Evolutionary conservation across 2,797 vertebrate species (phyloP).

Genomic region (Triplophysa bombifrons): DNA sequence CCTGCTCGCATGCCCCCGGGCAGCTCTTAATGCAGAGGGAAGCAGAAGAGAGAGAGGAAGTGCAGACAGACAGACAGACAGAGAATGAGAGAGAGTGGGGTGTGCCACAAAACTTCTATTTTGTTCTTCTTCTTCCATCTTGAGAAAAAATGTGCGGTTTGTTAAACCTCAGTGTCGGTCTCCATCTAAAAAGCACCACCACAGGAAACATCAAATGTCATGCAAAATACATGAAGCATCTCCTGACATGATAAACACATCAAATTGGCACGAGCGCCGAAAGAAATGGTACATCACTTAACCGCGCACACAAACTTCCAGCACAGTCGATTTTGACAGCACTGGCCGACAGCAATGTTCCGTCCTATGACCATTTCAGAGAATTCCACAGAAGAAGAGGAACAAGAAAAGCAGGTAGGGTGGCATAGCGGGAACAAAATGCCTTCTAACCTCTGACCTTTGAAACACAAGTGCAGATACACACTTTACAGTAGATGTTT

Average conservation of each 20-base stretch:
- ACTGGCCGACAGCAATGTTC: background rate
- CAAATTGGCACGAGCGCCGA: constrained; percentile 54
- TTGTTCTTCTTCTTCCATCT: constrained; percentile 31
- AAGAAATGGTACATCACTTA: constrained; percentile 10
- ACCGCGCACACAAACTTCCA: constrained; percentile 5
- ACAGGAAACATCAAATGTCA: constrained; percentile 64
- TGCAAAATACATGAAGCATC: constrained; percentile 72
- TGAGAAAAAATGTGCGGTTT: constrained; percentile 37
- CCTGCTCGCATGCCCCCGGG: constrained; percentile 70
- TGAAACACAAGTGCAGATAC: background rate
- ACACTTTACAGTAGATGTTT: constrained; percentile 3
- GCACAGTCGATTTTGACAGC: constrained; percentile 23
- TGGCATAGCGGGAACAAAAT: background rate
- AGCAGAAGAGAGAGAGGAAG: constrained; percentile 49
- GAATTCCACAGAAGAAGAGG: background rate
- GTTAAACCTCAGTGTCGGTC: constrained; percentile 30
- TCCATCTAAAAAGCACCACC: constrained; percentile 56
- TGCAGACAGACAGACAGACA: constrained; percentile 37
- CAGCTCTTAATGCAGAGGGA: constrained; percentile 74
- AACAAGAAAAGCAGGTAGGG: constrained; percentile 6
- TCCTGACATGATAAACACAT: constrained; percentile 61
- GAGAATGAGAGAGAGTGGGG: constrained; percentile 38
- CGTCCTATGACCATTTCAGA: background rate
- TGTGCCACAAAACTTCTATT: constrained; percentile 58
- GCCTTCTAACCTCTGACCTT: constrained; percentile 18